Evolutionary conservation across 2,888 invertebrate species (phyloP).

Genomic region (Phengaris alcon): DNA sequence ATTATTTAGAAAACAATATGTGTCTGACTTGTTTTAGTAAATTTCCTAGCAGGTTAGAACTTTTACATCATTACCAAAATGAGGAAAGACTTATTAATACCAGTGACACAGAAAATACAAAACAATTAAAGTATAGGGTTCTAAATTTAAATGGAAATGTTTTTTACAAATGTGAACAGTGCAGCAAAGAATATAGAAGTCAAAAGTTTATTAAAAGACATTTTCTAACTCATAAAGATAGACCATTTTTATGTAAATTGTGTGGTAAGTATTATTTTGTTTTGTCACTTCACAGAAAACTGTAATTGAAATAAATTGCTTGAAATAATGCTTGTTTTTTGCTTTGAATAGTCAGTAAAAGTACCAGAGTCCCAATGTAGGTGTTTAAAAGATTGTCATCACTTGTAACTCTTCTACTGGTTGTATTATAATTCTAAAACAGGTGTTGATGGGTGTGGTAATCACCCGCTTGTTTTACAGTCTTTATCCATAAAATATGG

Average conservation of each 20-base stretch:
- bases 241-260: constrained; percentile 62
- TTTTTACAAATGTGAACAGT: constrained; percentile 52
- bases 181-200: constrained; percentile 47
- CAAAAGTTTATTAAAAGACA: constrained; percentile 51
- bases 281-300: background rate
- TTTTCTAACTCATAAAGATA: constrained; percentile 47
- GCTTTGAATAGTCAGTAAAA: too few relatives aligned
- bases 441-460: too few relatives aligned
- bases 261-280: constrained; percentile 56
- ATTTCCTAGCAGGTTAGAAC: constrained; percentile 25
- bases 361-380: too few relatives aligned
- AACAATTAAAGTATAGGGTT: constrained; percentile 26
- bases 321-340: too few relatives aligned
- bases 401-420: too few relatives aligned
- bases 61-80: constrained; percentile 27
- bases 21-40: constrained; percentile 30
- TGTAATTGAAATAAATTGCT: too few relatives aligned
- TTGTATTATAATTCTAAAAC: too few relatives aligned
- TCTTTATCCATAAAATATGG: too few relatives aligned
- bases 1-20: constrained; percentile 24
- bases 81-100: background rate
- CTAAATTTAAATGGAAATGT: constrained; percentile 34
- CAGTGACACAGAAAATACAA: constrained; percentile 1
- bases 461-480: too few relatives aligned
- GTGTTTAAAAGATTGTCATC: too few relatives aligned